phyloP scores from a whole-genome alignment of 2,888 invertebrate genomes.

The Escarpia spicata region DNA sequence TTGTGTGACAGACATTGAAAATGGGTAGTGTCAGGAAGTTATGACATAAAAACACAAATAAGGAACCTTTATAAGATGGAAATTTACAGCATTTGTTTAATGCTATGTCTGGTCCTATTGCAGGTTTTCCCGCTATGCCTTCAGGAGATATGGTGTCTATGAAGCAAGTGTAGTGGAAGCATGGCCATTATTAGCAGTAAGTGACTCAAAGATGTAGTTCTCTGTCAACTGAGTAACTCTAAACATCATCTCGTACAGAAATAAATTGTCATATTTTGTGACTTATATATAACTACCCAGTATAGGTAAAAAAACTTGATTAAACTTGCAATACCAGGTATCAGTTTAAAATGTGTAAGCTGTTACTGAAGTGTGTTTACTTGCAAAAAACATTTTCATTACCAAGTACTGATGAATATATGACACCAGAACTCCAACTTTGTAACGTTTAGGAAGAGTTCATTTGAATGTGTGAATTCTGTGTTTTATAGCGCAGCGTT shows the following conservation, averaged over 20 bases:
- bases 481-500: constrained; percentile 57
- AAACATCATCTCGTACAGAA: background rate
- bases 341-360: background rate
- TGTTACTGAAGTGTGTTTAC: background rate
- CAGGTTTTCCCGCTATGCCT: constrained; percentile 72
- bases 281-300: background rate
- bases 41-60: background rate
- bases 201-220: background rate
- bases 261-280: background rate
- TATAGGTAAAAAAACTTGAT: no score
- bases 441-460: background rate
- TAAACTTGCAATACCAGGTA: background rate
- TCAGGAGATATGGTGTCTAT: constrained; percentile 75
- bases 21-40: background rate
- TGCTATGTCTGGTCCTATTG: constrained; percentile 14
- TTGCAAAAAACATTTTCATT: background rate
- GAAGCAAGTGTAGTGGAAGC: constrained; percentile 71
- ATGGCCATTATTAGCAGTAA: constrained; percentile 71
- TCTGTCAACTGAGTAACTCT: background rate
- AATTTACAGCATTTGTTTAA: background rate
- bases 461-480: background rate
- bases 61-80: background rate
- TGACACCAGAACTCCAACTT: background rate
- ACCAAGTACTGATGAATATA: background rate
- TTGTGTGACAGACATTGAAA: background rate